Evolutionary conservation across 1,140 invertebrate genomes (phyloP).

Genomic region (Drosophila pandora): DNA sequence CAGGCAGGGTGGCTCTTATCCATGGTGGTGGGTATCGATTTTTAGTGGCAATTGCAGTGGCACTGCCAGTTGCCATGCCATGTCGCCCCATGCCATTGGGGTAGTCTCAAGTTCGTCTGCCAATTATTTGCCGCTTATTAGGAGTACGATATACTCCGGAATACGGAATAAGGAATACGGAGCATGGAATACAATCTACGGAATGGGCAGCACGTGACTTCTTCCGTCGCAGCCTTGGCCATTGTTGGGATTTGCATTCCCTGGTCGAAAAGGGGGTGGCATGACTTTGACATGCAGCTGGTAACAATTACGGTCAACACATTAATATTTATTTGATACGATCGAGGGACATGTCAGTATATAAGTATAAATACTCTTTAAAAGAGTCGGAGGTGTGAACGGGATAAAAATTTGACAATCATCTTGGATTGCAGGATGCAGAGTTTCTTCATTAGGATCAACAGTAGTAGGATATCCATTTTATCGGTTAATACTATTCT

Average conservation of each 20-base stretch:
- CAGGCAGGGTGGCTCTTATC: conserved; percentile 34
- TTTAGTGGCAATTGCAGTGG: conserved; percentile 70
- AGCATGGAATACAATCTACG: conserved; percentile 12
- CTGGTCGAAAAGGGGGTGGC: conserved; percentile 19
- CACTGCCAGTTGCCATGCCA: conserved; percentile 18
- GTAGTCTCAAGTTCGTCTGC: conserved; percentile 81
- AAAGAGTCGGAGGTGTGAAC: not conserved
- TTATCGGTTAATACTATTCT: too few relatives aligned
- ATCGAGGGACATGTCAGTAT: too few relatives aligned
- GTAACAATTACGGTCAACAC: conserved; percentile 9
- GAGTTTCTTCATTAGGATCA: not conserved
- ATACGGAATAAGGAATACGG: not conserved
- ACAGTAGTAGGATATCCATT: not conserved
- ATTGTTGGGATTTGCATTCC: conserved; percentile 77
- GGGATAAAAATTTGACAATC: not conserved
- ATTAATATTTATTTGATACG: not conserved
- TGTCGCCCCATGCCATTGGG: conserved; percentile 59
- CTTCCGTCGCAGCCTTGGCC: conserved; percentile 66
- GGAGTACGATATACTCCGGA: conserved; percentile 25
- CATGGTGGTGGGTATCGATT: conserved; percentile 64
- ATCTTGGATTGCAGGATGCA: not conserved
- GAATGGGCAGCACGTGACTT: conserved; percentile 70
- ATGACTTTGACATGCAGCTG: conserved; percentile 65
- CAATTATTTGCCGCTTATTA: conserved; percentile 82
- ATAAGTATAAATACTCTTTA: not conserved